Percentiles rank a stretch among this genome's conserved stretches.
Conservation (phyloP, 1,140 invertebrate species). For the Pogonomyrmex californicus region DNA sequence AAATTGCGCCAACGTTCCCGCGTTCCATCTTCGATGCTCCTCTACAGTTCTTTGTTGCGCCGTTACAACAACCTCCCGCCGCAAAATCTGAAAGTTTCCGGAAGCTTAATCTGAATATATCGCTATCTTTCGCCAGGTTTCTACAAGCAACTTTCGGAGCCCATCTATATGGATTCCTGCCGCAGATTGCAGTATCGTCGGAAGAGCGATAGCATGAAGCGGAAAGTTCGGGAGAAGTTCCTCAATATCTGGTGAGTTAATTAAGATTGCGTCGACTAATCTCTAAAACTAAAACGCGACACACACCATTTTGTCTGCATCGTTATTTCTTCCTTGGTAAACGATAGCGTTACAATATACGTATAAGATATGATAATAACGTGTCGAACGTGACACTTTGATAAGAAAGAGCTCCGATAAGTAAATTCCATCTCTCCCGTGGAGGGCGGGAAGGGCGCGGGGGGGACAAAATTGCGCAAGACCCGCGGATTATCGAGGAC, state of each 20-base stretch:
- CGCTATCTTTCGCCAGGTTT: slow-evolving; percentile 87
- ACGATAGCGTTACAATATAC: not conserved
- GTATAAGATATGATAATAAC: not conserved
- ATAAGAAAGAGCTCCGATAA: not conserved
- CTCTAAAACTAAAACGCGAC: not conserved
- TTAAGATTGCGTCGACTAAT: slow-evolving; percentile 2
- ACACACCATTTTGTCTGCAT: not conserved
- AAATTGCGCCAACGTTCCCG: not conserved
- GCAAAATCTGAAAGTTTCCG: slow-evolving; percentile 36
- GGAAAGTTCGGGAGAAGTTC: slow-evolving; percentile 91
- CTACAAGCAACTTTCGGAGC: slow-evolving; percentile 89
- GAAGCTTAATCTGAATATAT: slow-evolving; percentile 55
- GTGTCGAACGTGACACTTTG: not conserved
- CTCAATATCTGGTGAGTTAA: slow-evolving; percentile 90
- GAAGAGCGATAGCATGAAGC: slow-evolving; percentile 90
- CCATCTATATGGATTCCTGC: slow-evolving; percentile 88
- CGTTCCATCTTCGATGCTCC: slow-evolving; percentile 13
- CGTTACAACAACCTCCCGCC: not conserved
- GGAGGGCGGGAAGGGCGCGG: no score
- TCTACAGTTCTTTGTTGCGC: not conserved
- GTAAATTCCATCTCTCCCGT: not conserved
- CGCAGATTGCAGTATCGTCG: slow-evolving; percentile 88
- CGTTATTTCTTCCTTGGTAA: not conserved
- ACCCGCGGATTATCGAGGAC: no score
- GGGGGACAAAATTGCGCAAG: slow-evolving; percentile 5